A percentile compares a stretch with the other conserved stretches of the same genome.
Conservation (phyloP, 35 echinoderm and acorn worm species). For the Ptychodera flava region DNA sequence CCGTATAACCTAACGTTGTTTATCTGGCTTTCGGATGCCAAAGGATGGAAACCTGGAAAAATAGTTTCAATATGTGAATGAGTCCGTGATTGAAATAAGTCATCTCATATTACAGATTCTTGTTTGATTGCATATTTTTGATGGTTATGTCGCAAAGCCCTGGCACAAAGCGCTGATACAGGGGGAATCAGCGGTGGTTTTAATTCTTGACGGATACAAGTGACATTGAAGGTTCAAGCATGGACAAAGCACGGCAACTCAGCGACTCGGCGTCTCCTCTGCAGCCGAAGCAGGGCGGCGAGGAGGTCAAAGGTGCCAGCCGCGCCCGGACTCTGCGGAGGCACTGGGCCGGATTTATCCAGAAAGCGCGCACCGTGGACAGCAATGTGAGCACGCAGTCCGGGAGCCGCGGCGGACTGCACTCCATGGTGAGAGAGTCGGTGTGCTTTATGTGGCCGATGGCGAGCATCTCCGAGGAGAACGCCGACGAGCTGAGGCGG, state of each 20-base stretch:
- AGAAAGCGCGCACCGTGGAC: background rate
- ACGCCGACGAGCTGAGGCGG: background rate
- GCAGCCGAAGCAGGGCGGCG: background rate
- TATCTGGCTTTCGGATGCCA: no score
- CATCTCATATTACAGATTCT: background rate
- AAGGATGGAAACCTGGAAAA: no score
- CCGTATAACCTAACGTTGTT: no score
- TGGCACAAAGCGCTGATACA: background rate
- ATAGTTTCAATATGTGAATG: no score
- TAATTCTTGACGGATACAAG: background rate
- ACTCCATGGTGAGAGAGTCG: background rate
- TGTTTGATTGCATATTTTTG: background rate
- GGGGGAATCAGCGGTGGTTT: background rate
- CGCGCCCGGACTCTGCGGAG: background rate
- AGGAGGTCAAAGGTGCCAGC: background rate
- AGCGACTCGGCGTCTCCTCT: no score
- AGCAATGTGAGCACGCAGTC: background rate
- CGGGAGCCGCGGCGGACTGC: background rate
- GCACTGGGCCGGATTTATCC: background rate
- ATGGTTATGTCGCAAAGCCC: background rate
- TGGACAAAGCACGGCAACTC: background rate
- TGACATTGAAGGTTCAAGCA: background rate
- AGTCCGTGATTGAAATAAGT: no score
- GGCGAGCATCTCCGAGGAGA: background rate
- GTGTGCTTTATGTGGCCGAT: background rate